Conservation (phyloP, 2,797 vertebrate species). For the Nannoperca australis region DNA sequence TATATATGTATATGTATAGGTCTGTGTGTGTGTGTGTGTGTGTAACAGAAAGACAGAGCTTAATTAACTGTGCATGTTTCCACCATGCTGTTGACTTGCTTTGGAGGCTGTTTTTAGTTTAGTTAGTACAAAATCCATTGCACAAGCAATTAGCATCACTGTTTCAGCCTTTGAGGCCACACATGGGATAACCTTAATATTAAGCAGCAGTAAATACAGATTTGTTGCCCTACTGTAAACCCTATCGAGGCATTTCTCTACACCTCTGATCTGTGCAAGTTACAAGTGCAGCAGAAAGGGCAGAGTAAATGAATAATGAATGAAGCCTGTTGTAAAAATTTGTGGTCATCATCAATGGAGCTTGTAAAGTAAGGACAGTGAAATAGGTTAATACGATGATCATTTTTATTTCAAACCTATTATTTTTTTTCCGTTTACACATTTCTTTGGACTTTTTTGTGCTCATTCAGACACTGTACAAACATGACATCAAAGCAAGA, state of each 20-base stretch:
- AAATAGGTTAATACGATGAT: not conserved
- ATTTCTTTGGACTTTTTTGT: not conserved
- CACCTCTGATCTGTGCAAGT: conserved; percentile 46
- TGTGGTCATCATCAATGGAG: not conserved
- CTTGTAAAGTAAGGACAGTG: not conserved
- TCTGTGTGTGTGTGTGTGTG: not conserved
- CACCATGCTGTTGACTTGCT: not conserved
- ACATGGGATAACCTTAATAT: conserved; percentile 22
- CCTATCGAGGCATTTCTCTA: conserved; percentile 1
- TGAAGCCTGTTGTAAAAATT: conserved; percentile 42
- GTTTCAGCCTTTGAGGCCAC: not conserved
- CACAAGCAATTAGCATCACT: not conserved
- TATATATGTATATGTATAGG: not conserved
- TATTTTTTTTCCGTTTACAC: not conserved
- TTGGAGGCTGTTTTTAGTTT: conserved; percentile 16
- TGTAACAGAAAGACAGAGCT: not conserved
- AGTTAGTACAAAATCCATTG: conserved; percentile 11
- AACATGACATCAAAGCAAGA: not conserved
- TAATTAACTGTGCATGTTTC: conserved; percentile 6
- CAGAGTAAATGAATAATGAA: conserved; percentile 57
- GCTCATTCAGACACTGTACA: not conserved
- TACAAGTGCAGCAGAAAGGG: conserved; percentile 32
- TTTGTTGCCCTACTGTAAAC: conserved; percentile 8
- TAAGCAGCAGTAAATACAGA: conserved; percentile 24
- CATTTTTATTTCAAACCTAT: not conserved